These are phyloP conservation scores for Aspiorhynchus laticeps DNA, from an alignment of 2,113 vertebrate genomes.

Conservation along the genomic window DNA sequence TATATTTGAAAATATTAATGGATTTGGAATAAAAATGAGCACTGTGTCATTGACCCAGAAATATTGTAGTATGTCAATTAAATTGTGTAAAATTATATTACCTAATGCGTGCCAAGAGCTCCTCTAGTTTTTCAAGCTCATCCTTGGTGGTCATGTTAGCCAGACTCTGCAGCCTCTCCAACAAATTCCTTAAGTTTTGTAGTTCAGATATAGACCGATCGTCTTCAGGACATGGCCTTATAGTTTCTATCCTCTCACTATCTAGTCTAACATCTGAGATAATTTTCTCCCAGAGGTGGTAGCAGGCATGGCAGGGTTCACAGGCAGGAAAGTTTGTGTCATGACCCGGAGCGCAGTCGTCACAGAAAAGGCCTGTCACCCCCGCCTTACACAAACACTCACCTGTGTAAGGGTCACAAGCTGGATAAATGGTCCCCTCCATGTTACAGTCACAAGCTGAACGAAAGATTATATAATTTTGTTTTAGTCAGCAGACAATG, in stretches of 20 bases:
- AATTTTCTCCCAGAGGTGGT: slow-evolving; percentile 72
- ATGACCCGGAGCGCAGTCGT: slow-evolving; percentile 73
- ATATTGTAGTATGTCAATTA: background rate
- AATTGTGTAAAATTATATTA: background rate
- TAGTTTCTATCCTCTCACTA: slow-evolving; percentile 65
- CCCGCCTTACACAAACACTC: slow-evolving; percentile 77
- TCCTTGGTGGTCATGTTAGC: slow-evolving; percentile 62
- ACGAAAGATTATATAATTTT: background rate
- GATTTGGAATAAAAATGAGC: background rate
- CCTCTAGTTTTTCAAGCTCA: slow-evolving; percentile 66
- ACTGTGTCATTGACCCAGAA: background rate
- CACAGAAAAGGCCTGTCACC: slow-evolving; percentile 75
- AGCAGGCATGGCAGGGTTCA: slow-evolving; percentile 79
- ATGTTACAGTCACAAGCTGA: slow-evolving; percentile 82
- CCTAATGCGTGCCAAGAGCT: slow-evolving; percentile 70
- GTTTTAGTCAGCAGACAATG: background rate
- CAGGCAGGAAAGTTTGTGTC: slow-evolving; percentile 80
- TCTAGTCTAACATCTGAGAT: slow-evolving; percentile 70
- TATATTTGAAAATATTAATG: background rate
- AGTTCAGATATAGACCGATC: slow-evolving; percentile 39
- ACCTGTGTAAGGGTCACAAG: slow-evolving; percentile 80
- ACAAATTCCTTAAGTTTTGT: slow-evolving; percentile 70
- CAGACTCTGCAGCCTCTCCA: slow-evolving; percentile 70
- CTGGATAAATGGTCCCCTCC: slow-evolving; percentile 75
- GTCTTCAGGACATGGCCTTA: slow-evolving; percentile 46